Conservation (phyloP, 2,888 invertebrate genomes). For the Eupsilia transversa region DNA sequence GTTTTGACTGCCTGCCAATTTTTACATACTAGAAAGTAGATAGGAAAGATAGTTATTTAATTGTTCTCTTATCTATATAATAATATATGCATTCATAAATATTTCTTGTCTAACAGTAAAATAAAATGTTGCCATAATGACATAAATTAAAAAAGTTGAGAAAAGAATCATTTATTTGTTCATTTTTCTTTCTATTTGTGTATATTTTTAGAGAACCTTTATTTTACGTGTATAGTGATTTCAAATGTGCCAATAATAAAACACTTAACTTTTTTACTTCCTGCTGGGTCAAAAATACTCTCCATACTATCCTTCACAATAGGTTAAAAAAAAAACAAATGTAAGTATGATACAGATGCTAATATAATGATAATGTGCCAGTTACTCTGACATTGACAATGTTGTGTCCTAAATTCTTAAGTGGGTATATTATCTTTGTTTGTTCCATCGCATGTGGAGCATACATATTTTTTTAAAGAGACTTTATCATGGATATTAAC, state of each 20-base stretch:
- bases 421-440: conserved; percentile 34
- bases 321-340: background rate
- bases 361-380: too few relatives aligned
- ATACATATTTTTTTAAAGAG: conserved; percentile 22
- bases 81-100: background rate
- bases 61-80: conserved; percentile 2
- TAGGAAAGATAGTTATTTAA: conserved; percentile 8
- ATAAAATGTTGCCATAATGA: background rate
- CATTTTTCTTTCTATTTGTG: background rate
- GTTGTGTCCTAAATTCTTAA: conserved; percentile 70
- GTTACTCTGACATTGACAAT: conserved; percentile 70
- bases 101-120: background rate
- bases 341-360: too few relatives aligned
- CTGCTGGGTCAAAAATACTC: background rate
- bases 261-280: background rate
- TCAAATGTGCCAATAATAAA: background rate
- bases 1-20: conserved; percentile 73
- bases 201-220: background rate
- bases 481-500: conserved; percentile 1
- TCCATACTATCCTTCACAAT: background rate
- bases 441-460: conserved; percentile 20
- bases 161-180: background rate
- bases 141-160: background rate
- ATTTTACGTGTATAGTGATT: background rate
- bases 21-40: conserved; percentile 49